Evolutionary conservation across 2,797 vertebrate species (phyloP), one percentile per base, ranked within the genome.

Genomic region (Sternarchorhynchus goeldii): DNA sequence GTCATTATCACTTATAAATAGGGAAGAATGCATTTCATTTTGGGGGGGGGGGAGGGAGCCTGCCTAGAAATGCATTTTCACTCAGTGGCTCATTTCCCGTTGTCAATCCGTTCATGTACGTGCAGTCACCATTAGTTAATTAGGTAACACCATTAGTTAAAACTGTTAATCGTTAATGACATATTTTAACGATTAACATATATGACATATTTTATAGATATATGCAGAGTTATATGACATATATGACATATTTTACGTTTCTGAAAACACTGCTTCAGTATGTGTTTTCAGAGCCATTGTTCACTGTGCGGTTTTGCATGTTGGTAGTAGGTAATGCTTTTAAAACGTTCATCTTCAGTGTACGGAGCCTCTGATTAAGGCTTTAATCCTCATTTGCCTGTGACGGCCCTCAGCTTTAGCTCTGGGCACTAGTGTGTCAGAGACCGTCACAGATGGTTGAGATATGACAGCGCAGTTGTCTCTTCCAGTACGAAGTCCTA

Each of bases 61-160:
- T 45, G 41, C 1, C 41, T 10, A 10, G 41, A 45, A 12, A 45
- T 0, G 8, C 41, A 45, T 12, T 45, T 45, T 14, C 10, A 45
- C 41, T 45, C 41, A 45, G 7, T 45, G 41, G 14, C 41, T 45
- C 41, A 45, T 12, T 45, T 45, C 41, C 10, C 41, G 3, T 45
- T 45, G 41, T 45, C 14, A 45, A 45, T 12, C 2, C 41, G 14
- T 45, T 12, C 8, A 8, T 45, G 41, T 10, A 0, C 41, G n/a
- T n/a, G 10, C 41, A 45, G 41, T 2, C 41, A n/a, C n/a, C n/a
- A n/a, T n/a, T n/a, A n/a, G n/a, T n/a, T n/a, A n/a, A n/a, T n/a
- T n/a, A n/a, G n/a, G n/a, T n/a, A 2, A 79, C 73, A 66, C 36
- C 63, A 77, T 76, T 68, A 69, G 76, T 63, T 10, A 63, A 71